A percentile compares a stretch with the other conserved stretches of the same genome.
Conservation (phyloP, 2,888 invertebrate species). For the Aproaerema taeniolella region DNA sequence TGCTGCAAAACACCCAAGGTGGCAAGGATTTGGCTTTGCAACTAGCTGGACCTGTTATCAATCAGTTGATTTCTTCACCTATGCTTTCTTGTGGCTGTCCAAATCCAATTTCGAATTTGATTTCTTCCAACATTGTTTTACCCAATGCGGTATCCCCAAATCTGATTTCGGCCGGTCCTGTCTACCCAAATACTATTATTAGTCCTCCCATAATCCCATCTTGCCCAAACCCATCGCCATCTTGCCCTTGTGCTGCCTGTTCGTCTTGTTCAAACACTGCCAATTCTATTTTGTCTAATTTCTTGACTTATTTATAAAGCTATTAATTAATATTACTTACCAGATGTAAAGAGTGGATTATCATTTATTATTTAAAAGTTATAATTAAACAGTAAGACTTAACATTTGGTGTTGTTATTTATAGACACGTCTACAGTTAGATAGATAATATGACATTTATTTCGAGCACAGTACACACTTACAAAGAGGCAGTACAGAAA, state of each 20-base stretch:
- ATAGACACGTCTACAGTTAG: no score
- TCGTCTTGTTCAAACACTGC: conserved; percentile 7
- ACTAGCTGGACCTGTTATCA: conserved; percentile 40
- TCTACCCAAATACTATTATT: conserved; percentile 24
- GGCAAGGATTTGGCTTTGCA: conserved; percentile 36
- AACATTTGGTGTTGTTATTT: no score
- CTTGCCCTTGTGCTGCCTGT: background rate
- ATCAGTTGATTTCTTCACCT: conserved; percentile 36
- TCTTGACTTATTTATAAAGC: conserved; percentile 19
- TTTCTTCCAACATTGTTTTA: no score
- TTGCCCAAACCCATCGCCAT: background rate
- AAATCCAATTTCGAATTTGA: conserved; percentile 25
- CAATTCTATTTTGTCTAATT: conserved; percentile 20
- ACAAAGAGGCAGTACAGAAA: no score
- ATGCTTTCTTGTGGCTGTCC: conserved; percentile 33
- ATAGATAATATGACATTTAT: no score
- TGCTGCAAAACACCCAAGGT: conserved; percentile 41
- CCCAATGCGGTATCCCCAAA: conserved; percentile 9
- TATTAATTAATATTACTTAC: no score
- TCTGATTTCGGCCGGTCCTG: conserved; percentile 21
- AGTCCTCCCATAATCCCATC: conserved; percentile 1
- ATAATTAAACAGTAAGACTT: no score
- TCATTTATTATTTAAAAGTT: no score
- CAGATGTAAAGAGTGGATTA: no score
- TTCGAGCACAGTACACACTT: no score